Evolutionary conservation across 2,888 invertebrate genomes (phyloP).

Genomic region (Rhingia campestris): DNA sequence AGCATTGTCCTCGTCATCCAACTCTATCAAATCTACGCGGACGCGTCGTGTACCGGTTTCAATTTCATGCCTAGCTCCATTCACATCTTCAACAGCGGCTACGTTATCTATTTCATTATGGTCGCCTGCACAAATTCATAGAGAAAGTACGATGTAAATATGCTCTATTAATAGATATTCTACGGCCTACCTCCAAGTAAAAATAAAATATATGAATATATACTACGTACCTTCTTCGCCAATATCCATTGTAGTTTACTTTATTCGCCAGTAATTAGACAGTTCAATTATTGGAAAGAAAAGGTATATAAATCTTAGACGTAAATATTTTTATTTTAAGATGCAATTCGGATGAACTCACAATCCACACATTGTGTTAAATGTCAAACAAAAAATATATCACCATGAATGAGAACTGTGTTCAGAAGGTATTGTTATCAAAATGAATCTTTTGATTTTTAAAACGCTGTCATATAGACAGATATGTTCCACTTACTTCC

Average conservation of each 20-base stretch:
- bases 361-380: constrained; percentile 17
- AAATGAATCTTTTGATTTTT: no score
- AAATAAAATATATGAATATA: neutral
- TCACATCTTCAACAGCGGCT: neutral
- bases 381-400: neutral
- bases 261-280: neutral
- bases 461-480: no score
- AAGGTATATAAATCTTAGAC: neutral
- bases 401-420: neutral
- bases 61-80: neutral
- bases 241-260: constrained; percentile 20
- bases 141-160: neutral
- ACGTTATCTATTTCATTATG: neutral
- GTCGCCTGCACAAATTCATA: neutral
- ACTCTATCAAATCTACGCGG: no score
- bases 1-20: no score
- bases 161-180: constrained; percentile 7
- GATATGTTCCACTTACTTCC: no score
- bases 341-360: constrained; percentile 5
- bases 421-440: no score
- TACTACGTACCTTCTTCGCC: constrained; percentile 13
- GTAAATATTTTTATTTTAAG: constrained; percentile 48
- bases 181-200: neutral
- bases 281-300: neutral
- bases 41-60: neutral